Evolutionary conservation across 2,888 invertebrate species (phyloP).

Genomic region (Philopedon plagiatum): DNA sequence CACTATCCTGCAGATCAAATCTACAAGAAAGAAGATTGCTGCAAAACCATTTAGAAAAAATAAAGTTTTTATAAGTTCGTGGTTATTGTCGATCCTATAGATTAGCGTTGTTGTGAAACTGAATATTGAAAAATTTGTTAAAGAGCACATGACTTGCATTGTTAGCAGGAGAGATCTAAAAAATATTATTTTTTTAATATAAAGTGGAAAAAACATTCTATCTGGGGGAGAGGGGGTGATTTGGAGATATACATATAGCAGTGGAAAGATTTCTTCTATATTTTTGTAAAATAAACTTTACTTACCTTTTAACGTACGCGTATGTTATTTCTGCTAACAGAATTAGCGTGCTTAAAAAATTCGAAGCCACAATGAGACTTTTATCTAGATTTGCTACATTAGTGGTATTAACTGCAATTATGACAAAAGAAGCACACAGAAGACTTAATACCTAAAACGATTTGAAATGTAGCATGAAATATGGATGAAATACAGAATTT

Average conservation of each 20-base stretch:
- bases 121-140: conserved; percentile 13
- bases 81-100: conserved; percentile 12
- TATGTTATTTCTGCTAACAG: conserved; percentile 32
- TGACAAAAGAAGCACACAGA: conserved; percentile 17
- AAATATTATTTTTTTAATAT: too few species aligned
- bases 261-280: too few species aligned
- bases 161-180: conserved; percentile 35
- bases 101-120: conserved; percentile 2
- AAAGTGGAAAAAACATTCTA: too few species aligned
- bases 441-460: conserved; percentile 23
- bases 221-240: too few species aligned
- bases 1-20: conserved; percentile 43
- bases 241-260: too few species aligned
- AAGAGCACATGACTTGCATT: conserved; percentile 18
- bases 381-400: not conserved
- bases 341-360: conserved; percentile 11
- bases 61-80: conserved; percentile 23
- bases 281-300: not conserved
- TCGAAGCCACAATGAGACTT: conserved; percentile 12
- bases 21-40: conserved; percentile 38
- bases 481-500: too few species aligned
- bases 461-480: too few species aligned
- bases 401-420: conserved; percentile 2
- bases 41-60: conserved; percentile 23
- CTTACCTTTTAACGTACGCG: conserved; percentile 29